These are phyloP conservation scores for Hippocampus kuda DNA, from an alignment of 2,797 vertebrate genomes.

Conservation along the genomic window DNA sequence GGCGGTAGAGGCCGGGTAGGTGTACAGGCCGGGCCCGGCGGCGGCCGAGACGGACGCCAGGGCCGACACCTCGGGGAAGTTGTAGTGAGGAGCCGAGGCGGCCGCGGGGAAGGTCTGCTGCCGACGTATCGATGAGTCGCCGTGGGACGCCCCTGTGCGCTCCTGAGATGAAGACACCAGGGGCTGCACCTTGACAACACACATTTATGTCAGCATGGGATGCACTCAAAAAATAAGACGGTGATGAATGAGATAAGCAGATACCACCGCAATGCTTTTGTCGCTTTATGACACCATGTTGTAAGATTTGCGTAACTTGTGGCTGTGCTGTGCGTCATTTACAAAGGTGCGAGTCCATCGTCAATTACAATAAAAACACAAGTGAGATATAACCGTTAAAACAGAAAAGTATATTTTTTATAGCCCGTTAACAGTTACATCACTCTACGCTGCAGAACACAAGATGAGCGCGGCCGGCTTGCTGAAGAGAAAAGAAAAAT, in stretches of 20 bases:
- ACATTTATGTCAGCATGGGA: background rate
- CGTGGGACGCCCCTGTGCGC: constrained; percentile 58
- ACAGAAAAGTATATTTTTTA: no score
- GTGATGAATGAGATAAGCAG: background rate
- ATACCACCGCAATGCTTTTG: no score
- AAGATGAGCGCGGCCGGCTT: no score
- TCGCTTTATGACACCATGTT: no score
- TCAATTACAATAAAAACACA: no score
- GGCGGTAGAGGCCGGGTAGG: constrained; percentile 78
- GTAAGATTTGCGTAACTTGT: no score
- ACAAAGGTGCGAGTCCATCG: no score
- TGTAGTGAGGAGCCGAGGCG: constrained; percentile 74
- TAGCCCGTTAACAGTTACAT: no score
- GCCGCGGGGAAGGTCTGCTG: constrained; percentile 82
- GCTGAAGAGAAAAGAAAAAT: no score
- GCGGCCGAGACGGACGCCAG: constrained; percentile 66
- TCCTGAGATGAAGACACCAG: constrained; percentile 83
- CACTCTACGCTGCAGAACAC: no score
- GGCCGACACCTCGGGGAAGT: constrained; percentile 81
- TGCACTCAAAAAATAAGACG: background rate
- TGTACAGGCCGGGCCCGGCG: constrained; percentile 78
- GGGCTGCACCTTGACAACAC: constrained; percentile 71
- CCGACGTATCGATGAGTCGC: constrained; percentile 62
- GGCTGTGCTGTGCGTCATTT: no score
- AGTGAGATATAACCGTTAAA: no score